These are phyloP conservation scores for Thermophis baileyi DNA, from an alignment of 2,113 vertebrate species.

Conservation along the genomic window DNA sequence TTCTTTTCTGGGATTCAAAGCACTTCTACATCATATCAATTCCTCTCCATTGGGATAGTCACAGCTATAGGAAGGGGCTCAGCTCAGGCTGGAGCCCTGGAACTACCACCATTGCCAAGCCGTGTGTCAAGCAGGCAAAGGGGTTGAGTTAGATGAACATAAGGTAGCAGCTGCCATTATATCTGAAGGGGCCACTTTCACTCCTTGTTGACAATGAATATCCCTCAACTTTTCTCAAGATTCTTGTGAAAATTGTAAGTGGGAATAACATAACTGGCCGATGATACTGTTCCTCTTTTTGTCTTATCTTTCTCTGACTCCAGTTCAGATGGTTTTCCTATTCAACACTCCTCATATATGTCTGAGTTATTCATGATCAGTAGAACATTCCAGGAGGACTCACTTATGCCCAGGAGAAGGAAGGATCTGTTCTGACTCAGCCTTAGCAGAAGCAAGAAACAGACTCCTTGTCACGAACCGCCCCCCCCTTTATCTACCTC, in stretches of 20 bases:
- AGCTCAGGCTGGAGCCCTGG: background rate
- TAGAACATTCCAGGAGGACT: background rate
- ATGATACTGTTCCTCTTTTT: background rate
- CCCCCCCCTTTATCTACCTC: too few species aligned
- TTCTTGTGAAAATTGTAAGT: background rate
- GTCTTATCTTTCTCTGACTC: background rate
- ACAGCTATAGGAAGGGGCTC: background rate
- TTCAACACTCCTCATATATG: too few species aligned
- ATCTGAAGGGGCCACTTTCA: background rate
- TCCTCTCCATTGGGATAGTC: background rate
- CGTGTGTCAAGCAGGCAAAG: background rate
- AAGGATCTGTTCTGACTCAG: background rate
- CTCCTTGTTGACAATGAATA: background rate
- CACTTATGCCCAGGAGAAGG: background rate
- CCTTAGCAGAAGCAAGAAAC: too few species aligned
- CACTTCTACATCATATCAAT: background rate
- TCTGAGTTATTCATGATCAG: too few species aligned
- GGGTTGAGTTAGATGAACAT: background rate
- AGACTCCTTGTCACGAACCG: too few species aligned
- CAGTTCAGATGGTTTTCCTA: background rate
- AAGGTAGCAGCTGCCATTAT: background rate
- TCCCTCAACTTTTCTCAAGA: background rate
- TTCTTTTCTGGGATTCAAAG: too few species aligned
- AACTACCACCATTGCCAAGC: background rate
- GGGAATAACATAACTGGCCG: background rate